These are phyloP conservation scores for Heterotis niloticus DNA, from an alignment of 2,113 vertebrate species.

Conservation along the genomic window DNA sequence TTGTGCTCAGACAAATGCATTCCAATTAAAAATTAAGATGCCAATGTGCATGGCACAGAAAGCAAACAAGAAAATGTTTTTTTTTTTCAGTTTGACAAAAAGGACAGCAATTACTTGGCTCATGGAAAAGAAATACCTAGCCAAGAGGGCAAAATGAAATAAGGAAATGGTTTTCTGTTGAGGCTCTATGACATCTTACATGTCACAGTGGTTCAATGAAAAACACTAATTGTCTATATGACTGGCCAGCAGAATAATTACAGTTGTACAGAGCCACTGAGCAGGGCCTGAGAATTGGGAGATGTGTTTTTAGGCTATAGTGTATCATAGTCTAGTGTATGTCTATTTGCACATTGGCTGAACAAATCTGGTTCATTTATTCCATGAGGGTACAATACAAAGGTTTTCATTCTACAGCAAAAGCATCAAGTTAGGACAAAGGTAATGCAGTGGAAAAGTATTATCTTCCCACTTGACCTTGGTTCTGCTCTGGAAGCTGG, in stretches of 20 bases:
- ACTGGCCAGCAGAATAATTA: not conserved
- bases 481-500: no score
- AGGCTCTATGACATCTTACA: not conserved
- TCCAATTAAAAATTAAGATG: not conserved
- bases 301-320: not conserved
- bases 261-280: not conserved
- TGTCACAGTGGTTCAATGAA: not conserved
- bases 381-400: no score
- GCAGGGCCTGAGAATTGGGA: not conserved
- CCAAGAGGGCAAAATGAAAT: not conserved
- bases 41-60: not conserved
- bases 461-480: no score
- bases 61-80: not conserved
- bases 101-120: slow-evolving; percentile 4
- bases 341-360: not conserved
- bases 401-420: not conserved
- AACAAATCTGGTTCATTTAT: not conserved
- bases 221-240: not conserved
- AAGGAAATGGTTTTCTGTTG: not conserved
- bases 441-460: not conserved
- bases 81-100: not conserved
- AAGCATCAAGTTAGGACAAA: not conserved
- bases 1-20: not conserved
- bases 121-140: not conserved
- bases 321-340: not conserved